phyloP scores from a whole-genome alignment of 2,888 invertebrate species.

The Ectobius pallidus region DNA sequence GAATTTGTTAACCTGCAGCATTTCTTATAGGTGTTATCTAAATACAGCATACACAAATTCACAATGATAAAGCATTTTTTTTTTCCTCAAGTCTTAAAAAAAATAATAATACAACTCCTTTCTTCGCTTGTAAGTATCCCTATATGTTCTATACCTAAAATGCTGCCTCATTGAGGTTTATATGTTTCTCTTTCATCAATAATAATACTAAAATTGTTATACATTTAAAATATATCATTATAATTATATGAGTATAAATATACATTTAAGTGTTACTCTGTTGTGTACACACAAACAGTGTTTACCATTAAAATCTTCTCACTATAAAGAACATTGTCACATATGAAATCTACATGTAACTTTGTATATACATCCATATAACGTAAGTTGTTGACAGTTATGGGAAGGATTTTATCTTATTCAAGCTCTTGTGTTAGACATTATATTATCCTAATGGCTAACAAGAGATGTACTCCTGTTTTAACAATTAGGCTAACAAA shows the following conservation, averaged over 20 bases:
- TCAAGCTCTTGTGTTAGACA: background rate
- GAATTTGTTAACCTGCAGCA: too few relatives aligned
- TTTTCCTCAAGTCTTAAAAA: background rate
- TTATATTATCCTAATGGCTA: background rate
- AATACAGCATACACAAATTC: conserved; percentile 1
- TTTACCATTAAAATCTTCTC: background rate
- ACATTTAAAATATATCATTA: conserved; percentile 18
- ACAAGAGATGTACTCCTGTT: background rate
- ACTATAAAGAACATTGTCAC: conserved; percentile 9
- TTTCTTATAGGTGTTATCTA: conserved; percentile 1
- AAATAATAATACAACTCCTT: conserved; percentile 6
- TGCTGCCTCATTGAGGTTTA: background rate
- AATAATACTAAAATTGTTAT: conserved; percentile 13
- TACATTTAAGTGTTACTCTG: conserved; percentile 1
- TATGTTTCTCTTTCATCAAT: background rate
- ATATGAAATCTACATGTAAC: conserved; percentile 14
- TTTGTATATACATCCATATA: conserved; percentile 11
- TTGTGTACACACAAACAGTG: conserved; percentile 8
- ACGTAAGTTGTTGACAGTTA: background rate
- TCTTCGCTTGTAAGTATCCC: background rate
- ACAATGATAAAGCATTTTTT: conserved; percentile 7
- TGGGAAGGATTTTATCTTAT: conserved; percentile 4
- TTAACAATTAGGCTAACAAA: too few relatives aligned
- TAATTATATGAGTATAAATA: conserved; percentile 10
- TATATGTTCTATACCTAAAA: background rate